Evolutionary conservation across 2,797 vertebrate species (phyloP).

Genomic region (Neostethus bicornis): DNA sequence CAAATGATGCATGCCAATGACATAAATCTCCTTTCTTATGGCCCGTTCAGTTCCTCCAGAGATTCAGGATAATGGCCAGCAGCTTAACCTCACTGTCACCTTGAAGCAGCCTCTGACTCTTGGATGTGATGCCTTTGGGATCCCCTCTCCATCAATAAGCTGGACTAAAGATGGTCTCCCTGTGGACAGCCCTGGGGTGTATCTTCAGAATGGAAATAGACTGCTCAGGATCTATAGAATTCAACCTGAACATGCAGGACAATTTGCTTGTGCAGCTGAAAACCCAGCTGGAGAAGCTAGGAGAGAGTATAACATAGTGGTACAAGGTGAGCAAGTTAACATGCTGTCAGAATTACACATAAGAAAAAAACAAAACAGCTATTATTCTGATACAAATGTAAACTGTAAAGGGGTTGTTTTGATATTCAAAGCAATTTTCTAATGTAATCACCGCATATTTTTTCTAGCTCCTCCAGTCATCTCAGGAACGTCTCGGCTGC

Average conservation of each 20-base stretch:
- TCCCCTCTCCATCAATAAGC: conserved; percentile 80
- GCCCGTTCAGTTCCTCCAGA: conserved; percentile 82
- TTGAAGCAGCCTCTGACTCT: conserved; percentile 85
- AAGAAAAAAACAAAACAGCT: background rate
- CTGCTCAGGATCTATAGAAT: conserved; percentile 83
- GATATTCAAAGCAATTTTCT: background rate
- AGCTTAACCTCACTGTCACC: conserved; percentile 81
- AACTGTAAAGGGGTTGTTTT: conserved; percentile 5
- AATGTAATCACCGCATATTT: background rate
- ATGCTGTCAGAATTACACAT: conserved; percentile 7
- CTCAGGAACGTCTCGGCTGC: conserved; percentile 76
- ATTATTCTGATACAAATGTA: background rate
- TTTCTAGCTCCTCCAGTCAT: conserved; percentile 84
- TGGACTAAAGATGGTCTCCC: conserved; percentile 85
- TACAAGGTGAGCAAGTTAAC: conserved; percentile 80
- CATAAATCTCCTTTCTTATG: conserved; percentile 12
- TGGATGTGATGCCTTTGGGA: conserved; percentile 83
- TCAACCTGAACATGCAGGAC: conserved; percentile 81
- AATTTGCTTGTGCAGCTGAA: conserved; percentile 81
- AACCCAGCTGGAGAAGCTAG: conserved; percentile 82
- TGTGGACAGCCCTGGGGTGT: conserved; percentile 76
- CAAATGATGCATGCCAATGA: background rate
- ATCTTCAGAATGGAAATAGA: conserved; percentile 77
- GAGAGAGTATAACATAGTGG: conserved; percentile 80
- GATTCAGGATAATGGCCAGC: conserved; percentile 79